These are phyloP conservation scores for Drosophila melanocephala DNA, from an alignment of 2,888 invertebrate species.

Conservation along the genomic window DNA sequence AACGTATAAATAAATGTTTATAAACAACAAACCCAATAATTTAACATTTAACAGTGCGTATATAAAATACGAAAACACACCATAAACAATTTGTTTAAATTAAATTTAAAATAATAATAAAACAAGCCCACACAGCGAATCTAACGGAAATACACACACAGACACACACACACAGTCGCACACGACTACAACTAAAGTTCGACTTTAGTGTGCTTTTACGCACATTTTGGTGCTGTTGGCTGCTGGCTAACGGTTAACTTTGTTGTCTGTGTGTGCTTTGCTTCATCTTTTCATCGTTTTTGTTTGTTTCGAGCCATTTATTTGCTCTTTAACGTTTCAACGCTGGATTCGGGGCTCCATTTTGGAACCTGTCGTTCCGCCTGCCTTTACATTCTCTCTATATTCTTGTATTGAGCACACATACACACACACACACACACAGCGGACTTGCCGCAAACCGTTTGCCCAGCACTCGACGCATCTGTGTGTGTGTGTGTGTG, in stretches of 20 bases:
- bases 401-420: constrained; percentile 25
- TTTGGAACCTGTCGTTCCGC: constrained; percentile 66
- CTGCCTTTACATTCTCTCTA: constrained; percentile 54
- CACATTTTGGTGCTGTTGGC: constrained; percentile 22
- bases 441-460: constrained; percentile 65
- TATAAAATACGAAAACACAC: constrained; percentile 15
- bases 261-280: constrained; percentile 38
- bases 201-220: constrained; percentile 41
- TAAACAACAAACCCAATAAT: constrained; percentile 47
- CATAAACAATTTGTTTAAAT: constrained; percentile 27
- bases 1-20: constrained; percentile 47
- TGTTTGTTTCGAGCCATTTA: constrained; percentile 73
- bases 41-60: constrained; percentile 47
- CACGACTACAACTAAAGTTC: constrained; percentile 26
- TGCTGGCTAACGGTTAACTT: constrained; percentile 42
- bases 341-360: constrained; percentile 44
- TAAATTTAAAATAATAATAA: constrained; percentile 34
- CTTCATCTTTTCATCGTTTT: constrained; percentile 59
- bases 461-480: constrained; percentile 68
- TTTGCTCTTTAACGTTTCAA: constrained; percentile 75
- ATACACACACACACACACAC: constrained; percentile 10
- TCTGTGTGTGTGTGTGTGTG: constrained; percentile 27
- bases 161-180: constrained; percentile 9
- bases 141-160: constrained; percentile 20
- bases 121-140: constrained; percentile 6